Percentiles rank a stretch among this genome's conserved stretches.
Conservation (phyloP, 2,888 invertebrate genomes). For the Parthenolecanium corni region DNA sequence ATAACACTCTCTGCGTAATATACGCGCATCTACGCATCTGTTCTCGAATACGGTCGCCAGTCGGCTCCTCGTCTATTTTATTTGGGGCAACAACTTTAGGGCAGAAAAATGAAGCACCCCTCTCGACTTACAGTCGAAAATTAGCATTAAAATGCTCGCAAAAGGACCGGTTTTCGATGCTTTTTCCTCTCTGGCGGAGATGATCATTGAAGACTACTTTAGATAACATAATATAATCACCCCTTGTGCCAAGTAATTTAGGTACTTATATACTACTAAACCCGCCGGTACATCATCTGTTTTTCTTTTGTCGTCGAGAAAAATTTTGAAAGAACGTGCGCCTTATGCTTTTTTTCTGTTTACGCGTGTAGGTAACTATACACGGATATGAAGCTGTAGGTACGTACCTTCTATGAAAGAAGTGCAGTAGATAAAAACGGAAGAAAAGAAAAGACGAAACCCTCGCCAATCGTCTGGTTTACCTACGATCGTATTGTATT, state of each 20-base stretch:
- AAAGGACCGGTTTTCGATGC: constrained; percentile 6
- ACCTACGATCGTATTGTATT: too few species aligned
- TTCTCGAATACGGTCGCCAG: constrained; percentile 1
- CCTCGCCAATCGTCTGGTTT: too few species aligned
- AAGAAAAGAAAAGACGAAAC: too few species aligned
- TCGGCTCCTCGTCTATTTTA: neutral
- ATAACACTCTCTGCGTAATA: too few species aligned
- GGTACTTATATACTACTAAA: constrained; percentile 3
- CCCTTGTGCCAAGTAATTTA: constrained; percentile 8
- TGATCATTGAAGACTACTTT: neutral
- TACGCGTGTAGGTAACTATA: too few species aligned
- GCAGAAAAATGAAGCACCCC: neutral
- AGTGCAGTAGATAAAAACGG: too few species aligned
- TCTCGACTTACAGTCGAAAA: constrained; percentile 7
- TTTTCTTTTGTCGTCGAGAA: constrained; percentile 1
- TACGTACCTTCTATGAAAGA: too few species aligned
- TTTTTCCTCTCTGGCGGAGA: too few species aligned
- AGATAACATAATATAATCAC: neutral
- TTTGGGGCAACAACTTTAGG: neutral
- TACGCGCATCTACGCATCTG: constrained; percentile 1
- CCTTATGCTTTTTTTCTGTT: too few species aligned
- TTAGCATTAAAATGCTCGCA: constrained; percentile 24
- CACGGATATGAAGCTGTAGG: too few species aligned
- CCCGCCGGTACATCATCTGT: constrained; percentile 6
- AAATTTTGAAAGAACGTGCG: neutral